phyloP scores from a whole-genome alignment of 2,113 vertebrate genomes.

The Melospiza georgiana region DNA sequence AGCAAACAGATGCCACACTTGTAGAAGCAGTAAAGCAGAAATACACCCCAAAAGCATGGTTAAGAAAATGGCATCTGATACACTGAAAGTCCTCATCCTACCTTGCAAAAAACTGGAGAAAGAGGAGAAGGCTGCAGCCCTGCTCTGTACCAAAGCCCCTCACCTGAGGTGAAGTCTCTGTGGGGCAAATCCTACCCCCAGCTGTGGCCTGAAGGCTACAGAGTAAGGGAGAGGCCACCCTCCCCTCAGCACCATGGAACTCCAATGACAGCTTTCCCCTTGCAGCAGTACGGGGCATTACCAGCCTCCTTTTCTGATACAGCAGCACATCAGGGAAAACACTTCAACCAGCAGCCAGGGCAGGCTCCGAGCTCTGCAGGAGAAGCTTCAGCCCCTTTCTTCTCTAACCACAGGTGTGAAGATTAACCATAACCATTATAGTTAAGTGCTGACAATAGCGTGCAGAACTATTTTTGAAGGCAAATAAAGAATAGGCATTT shows the following conservation, averaged over 20 bases:
- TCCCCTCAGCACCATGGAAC: not conserved
- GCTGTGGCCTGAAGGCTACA: not conserved
- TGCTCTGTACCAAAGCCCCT: not conserved
- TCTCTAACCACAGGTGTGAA: not conserved
- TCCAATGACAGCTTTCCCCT: not conserved
- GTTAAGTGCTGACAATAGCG: not conserved
- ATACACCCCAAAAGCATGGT: not conserved
- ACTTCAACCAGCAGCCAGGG: not conserved
- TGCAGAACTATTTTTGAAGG: not conserved
- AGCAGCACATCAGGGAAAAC: not conserved
- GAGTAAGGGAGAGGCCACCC: not conserved
- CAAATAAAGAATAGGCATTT: not conserved
- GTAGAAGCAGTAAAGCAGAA: not conserved
- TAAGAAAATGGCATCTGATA: not conserved
- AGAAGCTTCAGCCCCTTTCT: not conserved
- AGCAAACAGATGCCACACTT: not conserved
- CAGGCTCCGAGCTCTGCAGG: not conserved
- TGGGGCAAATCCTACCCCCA: not conserved
- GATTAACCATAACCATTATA: not conserved
- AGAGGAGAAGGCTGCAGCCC: not conserved
- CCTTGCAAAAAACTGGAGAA: not conserved
- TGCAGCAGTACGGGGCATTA: accelerated
- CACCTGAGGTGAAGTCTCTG: not conserved
- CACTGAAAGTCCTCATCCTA: not conserved
- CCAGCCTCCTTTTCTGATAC: not conserved